phyloP scores from a whole-genome alignment of 2,888 invertebrate species.

The Dorcus hopei region DNA sequence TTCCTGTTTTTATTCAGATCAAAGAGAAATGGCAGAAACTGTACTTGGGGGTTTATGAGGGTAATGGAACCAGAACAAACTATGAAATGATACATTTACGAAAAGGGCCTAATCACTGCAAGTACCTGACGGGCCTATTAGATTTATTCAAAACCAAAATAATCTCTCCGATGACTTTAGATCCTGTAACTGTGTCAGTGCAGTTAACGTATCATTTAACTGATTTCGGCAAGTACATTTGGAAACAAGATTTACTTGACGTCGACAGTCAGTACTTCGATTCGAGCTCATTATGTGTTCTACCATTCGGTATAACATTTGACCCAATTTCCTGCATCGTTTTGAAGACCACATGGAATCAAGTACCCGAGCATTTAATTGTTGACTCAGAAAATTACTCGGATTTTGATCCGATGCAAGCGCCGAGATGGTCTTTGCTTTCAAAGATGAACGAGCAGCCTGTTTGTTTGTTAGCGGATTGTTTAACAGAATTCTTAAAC shows the following conservation, averaged over 20 bases:
- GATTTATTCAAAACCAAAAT: constrained; percentile 89
- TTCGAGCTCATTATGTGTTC: constrained; percentile 52
- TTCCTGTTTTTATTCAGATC: constrained; percentile 86
- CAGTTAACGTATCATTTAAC: constrained; percentile 67
- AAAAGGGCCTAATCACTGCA: constrained; percentile 74
- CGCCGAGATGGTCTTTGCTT: constrained; percentile 76
- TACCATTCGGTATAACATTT: constrained; percentile 83
- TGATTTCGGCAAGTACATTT: constrained; percentile 55
- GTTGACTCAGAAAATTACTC: constrained; percentile 85
- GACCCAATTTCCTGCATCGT: constrained; percentile 78
- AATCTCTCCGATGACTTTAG: constrained; percentile 58
- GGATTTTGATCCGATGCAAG: constrained; percentile 79
- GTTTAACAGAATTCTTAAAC: constrained; percentile 67
- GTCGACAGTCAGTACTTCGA: constrained; percentile 57
- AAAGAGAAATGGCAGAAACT: constrained; percentile 77
- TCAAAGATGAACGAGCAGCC: constrained; percentile 66
- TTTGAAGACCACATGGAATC: constrained; percentile 82
- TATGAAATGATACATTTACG: constrained; percentile 88
- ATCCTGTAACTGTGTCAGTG: constrained; percentile 68
- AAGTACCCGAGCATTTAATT: constrained; percentile 78
- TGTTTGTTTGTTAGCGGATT: constrained; percentile 73
- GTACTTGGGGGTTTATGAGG: constrained; percentile 77
- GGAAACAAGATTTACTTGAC: constrained; percentile 61
- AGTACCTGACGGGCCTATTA: constrained; percentile 77
- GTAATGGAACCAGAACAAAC: constrained; percentile 72